Percentiles rank a stretch among this genome's conserved stretches.
Conservation (phyloP, 2,113 vertebrate species). For the Petaurus breviceps region DNA sequence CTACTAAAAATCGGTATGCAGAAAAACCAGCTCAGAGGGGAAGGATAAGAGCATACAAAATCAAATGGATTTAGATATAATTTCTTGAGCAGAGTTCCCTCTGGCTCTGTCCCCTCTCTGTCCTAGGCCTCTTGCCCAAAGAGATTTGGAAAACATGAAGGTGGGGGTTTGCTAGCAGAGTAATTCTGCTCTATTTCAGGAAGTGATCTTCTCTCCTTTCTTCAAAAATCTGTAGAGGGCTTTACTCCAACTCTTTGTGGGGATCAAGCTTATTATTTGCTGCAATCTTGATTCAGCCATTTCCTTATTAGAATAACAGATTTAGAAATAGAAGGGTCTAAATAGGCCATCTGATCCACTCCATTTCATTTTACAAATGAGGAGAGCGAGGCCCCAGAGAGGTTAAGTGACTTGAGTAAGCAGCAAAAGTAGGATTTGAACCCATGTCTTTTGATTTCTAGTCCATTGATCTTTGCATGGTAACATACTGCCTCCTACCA, state of each 20-base stretch:
- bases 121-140: background rate
- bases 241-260: background rate
- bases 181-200: background rate
- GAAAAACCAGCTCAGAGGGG: background rate
- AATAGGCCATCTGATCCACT: background rate
- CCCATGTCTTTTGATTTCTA: background rate
- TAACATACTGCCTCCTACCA: background rate
- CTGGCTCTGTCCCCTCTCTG: background rate
- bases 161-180: background rate
- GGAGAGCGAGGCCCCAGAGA: background rate
- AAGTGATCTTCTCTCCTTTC: background rate
- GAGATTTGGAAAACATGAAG: background rate
- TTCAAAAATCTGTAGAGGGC: background rate
- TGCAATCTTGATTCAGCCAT: background rate
- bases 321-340: background rate
- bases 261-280: background rate
- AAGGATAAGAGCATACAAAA: background rate
- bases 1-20: background rate
- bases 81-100: background rate
- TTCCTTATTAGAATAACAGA: background rate
- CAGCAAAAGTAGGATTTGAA: background rate
- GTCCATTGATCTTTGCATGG: background rate
- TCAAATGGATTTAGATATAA: background rate
- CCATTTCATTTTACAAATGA: background rate
- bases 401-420: background rate